Percentiles rank a stretch among this genome's conserved stretches.
These are phyloP conservation scores for Schizotus pectinicornis DNA, from an alignment of 2,888 invertebrate species.

Conservation along the genomic window DNA sequence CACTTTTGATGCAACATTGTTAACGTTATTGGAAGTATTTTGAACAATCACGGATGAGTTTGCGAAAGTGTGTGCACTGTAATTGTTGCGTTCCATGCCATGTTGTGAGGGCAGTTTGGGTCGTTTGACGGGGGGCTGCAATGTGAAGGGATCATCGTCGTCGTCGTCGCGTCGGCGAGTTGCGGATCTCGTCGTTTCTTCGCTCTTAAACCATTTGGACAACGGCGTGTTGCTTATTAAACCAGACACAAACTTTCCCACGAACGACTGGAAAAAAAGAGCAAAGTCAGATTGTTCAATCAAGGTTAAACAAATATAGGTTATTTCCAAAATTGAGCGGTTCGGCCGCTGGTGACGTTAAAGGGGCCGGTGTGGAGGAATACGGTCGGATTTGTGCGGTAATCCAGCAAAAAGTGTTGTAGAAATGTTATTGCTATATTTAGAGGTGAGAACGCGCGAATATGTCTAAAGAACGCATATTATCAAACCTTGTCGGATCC, in stretches of 20 bases:
- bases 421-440: constrained; percentile 43
- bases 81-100: constrained; percentile 21
- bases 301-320: constrained; percentile 31
- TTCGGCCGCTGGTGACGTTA: too few species aligned
- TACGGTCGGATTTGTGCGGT: constrained; percentile 1
- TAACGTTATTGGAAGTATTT: constrained; percentile 23
- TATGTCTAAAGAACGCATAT: constrained; percentile 44
- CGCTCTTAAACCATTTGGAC: constrained; percentile 62
- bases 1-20: constrained; percentile 16
- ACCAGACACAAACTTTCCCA: constrained; percentile 71
- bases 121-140: constrained; percentile 61
- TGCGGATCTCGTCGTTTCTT: constrained; percentile 43
- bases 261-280: constrained; percentile 68
- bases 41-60: constrained; percentile 17
- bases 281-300: constrained; percentile 12
- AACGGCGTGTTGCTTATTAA: constrained; percentile 66
- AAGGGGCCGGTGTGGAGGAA: too few species aligned
- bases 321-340: neutral
- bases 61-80: constrained; percentile 13
- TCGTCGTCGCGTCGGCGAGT: constrained; percentile 56
- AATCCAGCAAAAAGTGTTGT: constrained; percentile 6
- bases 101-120: constrained; percentile 44
- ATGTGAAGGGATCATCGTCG: constrained; percentile 54
- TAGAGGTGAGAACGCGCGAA: constrained; percentile 56
- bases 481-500: constrained; percentile 51